phyloP scores from a whole-genome alignment of 2,113 vertebrate genomes.

The Albula goreensis region DNA sequence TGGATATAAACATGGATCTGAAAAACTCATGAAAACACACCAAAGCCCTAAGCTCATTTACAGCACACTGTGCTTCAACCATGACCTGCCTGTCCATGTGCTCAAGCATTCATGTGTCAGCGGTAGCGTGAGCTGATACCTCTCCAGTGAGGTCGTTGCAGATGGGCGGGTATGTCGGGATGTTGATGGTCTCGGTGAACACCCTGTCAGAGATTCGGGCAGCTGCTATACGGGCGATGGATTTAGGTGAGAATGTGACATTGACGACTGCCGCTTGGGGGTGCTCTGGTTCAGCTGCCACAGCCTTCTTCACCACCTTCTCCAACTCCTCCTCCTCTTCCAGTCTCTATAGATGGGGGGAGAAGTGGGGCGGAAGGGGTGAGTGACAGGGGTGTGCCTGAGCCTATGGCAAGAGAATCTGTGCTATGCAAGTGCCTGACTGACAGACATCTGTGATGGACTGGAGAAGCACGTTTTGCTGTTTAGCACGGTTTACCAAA shows the following conservation, averaged over 20 bases:
- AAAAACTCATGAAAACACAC: background rate
- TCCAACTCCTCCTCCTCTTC: constrained; percentile 33
- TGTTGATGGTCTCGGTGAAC: constrained; percentile 30
- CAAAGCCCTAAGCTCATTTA: background rate
- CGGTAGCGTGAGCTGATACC: constrained; percentile 25
- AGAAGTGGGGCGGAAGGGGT: background rate
- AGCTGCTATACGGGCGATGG: constrained; percentile 31
- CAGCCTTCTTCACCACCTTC: background rate
- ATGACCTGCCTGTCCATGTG: background rate
- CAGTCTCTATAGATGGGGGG: constrained; percentile 35
- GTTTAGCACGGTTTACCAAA: background rate
- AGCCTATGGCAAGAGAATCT: background rate
- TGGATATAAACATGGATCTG: too few species aligned
- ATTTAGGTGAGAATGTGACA: constrained; percentile 13
- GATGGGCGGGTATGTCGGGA: constrained; percentile 43
- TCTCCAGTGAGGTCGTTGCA: constrained; percentile 47
- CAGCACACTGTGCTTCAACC: background rate
- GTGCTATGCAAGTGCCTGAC: background rate
- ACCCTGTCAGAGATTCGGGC: constrained; percentile 37
- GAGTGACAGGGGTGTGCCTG: background rate
- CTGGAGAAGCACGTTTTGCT: too few species aligned
- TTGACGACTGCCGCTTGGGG: constrained; percentile 36
- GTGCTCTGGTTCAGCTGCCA: background rate
- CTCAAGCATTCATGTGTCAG: background rate
- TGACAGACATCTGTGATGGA: background rate